Percentiles rank a stretch among this genome's conserved stretches.
Evolutionary conservation across 2,888 invertebrate genomes (phyloP).

Genomic region (Ormyrus rosae): DNA sequence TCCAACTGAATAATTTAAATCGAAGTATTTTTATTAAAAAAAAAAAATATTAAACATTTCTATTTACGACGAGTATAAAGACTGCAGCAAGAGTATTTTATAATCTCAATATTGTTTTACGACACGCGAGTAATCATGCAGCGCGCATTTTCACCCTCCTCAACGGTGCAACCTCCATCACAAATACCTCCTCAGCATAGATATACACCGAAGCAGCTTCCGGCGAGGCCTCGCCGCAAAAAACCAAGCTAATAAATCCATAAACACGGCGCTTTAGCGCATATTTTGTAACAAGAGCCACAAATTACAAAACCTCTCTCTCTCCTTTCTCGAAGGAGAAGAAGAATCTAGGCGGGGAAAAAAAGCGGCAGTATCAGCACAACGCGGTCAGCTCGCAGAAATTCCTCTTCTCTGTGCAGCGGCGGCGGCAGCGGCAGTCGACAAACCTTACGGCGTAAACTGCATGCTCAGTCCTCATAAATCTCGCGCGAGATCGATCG

Average conservation of each 20-base stretch:
- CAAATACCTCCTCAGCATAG: no score
- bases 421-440: constrained; percentile 7
- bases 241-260: constrained; percentile 39
- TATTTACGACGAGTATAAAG: no score
- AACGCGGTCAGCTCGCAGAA: constrained; percentile 13
- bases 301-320: constrained; percentile 23
- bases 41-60: no score
- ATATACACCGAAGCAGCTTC: no score
- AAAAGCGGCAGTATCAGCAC: constrained; percentile 26
- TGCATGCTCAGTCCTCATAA: constrained; percentile 57
- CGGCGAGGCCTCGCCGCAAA: not conserved
- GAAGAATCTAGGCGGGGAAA: not conserved
- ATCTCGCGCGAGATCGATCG: constrained; percentile 55
- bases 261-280: constrained; percentile 22
- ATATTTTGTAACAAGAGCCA: constrained; percentile 43
- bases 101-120: no score
- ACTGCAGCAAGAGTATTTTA: no score
- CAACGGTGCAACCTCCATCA: no score
- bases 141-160: no score
- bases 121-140: no score
- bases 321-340: not conserved
- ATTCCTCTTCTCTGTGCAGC: constrained; percentile 12
- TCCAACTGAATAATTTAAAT: no score
- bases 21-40: no score
- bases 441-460: constrained; percentile 54